A percentile compares a stretch with the other conserved stretches of the same genome.
These are phyloP conservation scores for Chromoteleia sp. DNA, from an alignment of 2,888 invertebrate species.

Conservation along the genomic window DNA sequence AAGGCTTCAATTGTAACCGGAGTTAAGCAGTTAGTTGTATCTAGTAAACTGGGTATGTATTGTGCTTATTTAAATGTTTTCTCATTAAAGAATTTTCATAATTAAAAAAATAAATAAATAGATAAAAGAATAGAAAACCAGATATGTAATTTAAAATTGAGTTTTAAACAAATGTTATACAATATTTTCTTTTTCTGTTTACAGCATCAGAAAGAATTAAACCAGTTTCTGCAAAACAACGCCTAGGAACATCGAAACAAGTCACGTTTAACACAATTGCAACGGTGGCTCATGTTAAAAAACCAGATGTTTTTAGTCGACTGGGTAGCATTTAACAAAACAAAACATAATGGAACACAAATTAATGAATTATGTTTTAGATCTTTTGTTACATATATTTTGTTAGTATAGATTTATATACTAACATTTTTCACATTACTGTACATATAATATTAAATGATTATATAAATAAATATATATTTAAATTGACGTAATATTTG, in stretches of 20 bases:
- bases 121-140: no score
- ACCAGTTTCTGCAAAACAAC: slow-evolving; percentile 81
- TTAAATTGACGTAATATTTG: no score
- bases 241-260: slow-evolving; percentile 81
- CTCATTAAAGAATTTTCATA: no score
- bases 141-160: no score
- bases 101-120: no score
- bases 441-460: slow-evolving; percentile 55
- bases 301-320: slow-evolving; percentile 82
- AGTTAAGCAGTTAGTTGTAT: slow-evolving; percentile 73
- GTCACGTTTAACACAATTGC: slow-evolving; percentile 81
- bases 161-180: no score
- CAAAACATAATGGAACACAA: background rate
- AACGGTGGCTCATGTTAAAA: slow-evolving; percentile 78
- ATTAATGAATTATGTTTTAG: background rate
- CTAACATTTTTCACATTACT: slow-evolving; percentile 59
- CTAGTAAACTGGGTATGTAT: slow-evolving; percentile 78
- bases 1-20: slow-evolving; percentile 74
- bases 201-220: slow-evolving; percentile 80
- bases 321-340: slow-evolving; percentile 78
- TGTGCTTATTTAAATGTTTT: background rate
- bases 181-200: slow-evolving; percentile 57
- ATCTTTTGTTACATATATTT: background rate
- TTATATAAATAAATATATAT: no score
- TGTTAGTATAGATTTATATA: slow-evolving; percentile 36